A percentile compares a stretch with the other conserved stretches of the same genome.
Evolutionary conservation across 2,888 invertebrate species (phyloP).

Genomic region (Xylota segnis): DNA sequence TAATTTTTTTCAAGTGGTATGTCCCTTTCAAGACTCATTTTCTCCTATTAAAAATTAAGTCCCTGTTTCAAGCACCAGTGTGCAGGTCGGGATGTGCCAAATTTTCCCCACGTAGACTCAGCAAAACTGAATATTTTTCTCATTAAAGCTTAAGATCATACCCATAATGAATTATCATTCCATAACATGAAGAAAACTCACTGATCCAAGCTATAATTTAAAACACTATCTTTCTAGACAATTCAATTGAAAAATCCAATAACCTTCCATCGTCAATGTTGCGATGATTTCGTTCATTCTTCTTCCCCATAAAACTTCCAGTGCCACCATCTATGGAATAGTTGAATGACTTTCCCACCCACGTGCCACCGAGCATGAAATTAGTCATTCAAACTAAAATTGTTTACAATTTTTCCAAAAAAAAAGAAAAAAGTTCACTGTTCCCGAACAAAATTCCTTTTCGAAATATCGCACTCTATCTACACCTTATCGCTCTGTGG

Average conservation of each 20-base stretch:
- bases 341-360: slow-evolving; percentile 39
- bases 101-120: no score
- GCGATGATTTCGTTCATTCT: neutral
- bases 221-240: neutral
- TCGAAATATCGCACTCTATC: slow-evolving; percentile 50
- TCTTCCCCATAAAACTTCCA: slow-evolving; percentile 1
- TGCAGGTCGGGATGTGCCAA: no score
- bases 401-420: slow-evolving; percentile 22
- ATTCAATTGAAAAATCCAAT: neutral
- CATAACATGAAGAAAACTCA: neutral
- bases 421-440: neutral
- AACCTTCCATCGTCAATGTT: neutral
- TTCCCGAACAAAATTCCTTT: slow-evolving; percentile 26
- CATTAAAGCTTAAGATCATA: no score
- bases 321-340: neutral
- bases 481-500: slow-evolving; percentile 27
- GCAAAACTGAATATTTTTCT: no score
- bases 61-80: no score
- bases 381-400: slow-evolving; percentile 65
- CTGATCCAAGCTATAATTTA: neutral
- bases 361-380: slow-evolving; percentile 61
- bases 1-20: no score
- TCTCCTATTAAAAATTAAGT: no score
- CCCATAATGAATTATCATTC: no score
- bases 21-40: no score